Percentiles rank a stretch among this genome's conserved stretches.
These are phyloP conservation scores for Condylostylus longicornis DNA, from an alignment of 1,140 invertebrate genomes.

Conservation along the genomic window DNA sequence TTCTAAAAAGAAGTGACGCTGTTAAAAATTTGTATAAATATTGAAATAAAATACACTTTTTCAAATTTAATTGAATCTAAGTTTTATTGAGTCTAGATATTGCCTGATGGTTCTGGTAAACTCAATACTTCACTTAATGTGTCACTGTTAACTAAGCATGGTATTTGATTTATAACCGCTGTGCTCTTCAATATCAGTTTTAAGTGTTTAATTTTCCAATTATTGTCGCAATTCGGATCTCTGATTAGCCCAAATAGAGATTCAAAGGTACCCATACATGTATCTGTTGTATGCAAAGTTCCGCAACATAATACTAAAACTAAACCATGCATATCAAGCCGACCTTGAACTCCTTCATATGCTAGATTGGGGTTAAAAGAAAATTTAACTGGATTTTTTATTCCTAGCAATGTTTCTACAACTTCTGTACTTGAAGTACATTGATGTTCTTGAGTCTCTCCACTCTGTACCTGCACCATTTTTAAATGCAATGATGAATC, in stretches of 20 bases:
- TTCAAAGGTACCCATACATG: conserved; percentile 47
- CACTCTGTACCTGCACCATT: conserved; percentile 14
- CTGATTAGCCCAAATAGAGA: conserved; percentile 43
- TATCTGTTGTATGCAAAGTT: conserved; percentile 37
- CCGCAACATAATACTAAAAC: conserved; percentile 43
- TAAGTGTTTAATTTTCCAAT: conserved; percentile 50
- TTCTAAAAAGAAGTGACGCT: conserved; percentile 22
- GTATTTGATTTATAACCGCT: too few relatives aligned
- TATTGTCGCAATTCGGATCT: conserved; percentile 41
- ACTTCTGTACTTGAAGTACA: conserved; percentile 10
- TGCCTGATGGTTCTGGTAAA: too few relatives aligned
- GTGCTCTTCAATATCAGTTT: too few relatives aligned
- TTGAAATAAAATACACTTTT: conserved; percentile 1
- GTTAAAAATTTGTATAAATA: not conserved
- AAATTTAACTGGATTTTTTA: conserved; percentile 32
- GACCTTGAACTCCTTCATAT: conserved; percentile 37
- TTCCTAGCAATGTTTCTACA: conserved; percentile 9
- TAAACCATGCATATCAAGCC: conserved; percentile 43
- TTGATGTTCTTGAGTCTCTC: conserved; percentile 6
- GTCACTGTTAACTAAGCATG: too few relatives aligned
- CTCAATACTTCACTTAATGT: too few relatives aligned
- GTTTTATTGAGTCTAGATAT: too few relatives aligned
- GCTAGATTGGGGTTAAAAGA: conserved; percentile 44
- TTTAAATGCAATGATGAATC: conserved; percentile 27
- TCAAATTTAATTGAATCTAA: too few relatives aligned